These are phyloP conservation scores for Reticulitermes speratus DNA, from an alignment of 1,140 invertebrate species.

Conservation along the genomic window DNA sequence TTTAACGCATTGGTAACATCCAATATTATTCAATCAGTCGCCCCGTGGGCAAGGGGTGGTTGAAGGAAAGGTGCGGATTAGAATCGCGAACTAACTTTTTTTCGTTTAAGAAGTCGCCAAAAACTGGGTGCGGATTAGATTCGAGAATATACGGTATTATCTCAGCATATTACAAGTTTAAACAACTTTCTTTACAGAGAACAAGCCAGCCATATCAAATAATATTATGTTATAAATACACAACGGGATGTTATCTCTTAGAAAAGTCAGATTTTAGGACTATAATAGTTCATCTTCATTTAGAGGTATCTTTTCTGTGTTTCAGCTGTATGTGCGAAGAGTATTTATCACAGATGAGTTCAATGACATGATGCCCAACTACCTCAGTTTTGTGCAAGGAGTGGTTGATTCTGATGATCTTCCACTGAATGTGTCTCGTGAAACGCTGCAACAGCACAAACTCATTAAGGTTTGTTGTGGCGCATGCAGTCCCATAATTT, in stretches of 20 bases:
- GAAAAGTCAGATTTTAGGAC: neutral
- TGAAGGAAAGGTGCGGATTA: no score
- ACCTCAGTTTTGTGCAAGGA: slow-evolving; percentile 90
- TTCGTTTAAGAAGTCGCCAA: no score
- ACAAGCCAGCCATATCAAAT: neutral
- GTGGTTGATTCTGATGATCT: slow-evolving; percentile 99
- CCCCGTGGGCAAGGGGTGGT: no score
- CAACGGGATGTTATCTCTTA: neutral
- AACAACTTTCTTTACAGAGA: no score
- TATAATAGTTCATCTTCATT: neutral
- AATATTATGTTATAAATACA: neutral
- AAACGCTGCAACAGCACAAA: slow-evolving; percentile 98
- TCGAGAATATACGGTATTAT: no score
- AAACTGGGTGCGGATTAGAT: no score
- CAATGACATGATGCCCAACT: slow-evolving; percentile 99
- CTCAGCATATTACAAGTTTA: neutral
- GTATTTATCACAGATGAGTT: slow-evolving; percentile 99
- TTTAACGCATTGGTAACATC: no score
- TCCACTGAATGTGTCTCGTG: slow-evolving; percentile 96
- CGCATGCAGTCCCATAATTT: no score
- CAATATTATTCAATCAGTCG: no score
- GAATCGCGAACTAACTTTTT: no score
- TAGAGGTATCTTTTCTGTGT: slow-evolving; percentile 25
- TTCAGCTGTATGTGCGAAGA: slow-evolving; percentile 84
- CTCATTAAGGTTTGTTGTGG: slow-evolving; percentile 78